phyloP scores from a whole-genome alignment of 2,113 vertebrate genomes.

The Odobenus rosmarus region DNA sequence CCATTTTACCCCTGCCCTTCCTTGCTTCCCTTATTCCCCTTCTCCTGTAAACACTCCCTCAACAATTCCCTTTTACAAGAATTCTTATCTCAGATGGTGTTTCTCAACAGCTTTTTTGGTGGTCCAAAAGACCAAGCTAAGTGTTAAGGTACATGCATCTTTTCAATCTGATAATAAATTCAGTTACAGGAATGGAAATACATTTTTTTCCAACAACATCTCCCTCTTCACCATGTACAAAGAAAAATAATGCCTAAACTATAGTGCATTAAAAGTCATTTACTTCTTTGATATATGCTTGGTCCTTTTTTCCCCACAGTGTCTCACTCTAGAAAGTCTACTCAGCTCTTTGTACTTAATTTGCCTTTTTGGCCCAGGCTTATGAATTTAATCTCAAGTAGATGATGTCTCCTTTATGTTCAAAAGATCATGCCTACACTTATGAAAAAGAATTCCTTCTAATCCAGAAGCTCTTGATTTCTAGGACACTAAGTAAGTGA shows the following conservation, averaged over 20 bases:
- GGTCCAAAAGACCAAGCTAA: neutral
- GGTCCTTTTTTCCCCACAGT: neutral
- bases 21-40: neutral
- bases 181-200: neutral
- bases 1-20: neutral
- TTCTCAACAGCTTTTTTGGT: neutral
- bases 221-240: neutral
- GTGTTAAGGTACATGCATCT: neutral
- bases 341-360: conserved; percentile 23
- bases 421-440: neutral
- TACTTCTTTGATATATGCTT: neutral
- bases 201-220: neutral
- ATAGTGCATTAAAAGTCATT: neutral
- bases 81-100: neutral
- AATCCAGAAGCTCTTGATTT: neutral
- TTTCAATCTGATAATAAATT: conserved; percentile 1
- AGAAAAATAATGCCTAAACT: neutral
- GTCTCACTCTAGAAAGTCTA: neutral
- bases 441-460: neutral
- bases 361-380: neutral
- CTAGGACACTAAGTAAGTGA: neutral
- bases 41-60: neutral
- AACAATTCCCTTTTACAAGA: neutral
- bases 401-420: conserved; percentile 30
- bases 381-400: conserved; percentile 27